Conservation (phyloP, 1,140 invertebrate species). For the Colletes gigas region DNA sequence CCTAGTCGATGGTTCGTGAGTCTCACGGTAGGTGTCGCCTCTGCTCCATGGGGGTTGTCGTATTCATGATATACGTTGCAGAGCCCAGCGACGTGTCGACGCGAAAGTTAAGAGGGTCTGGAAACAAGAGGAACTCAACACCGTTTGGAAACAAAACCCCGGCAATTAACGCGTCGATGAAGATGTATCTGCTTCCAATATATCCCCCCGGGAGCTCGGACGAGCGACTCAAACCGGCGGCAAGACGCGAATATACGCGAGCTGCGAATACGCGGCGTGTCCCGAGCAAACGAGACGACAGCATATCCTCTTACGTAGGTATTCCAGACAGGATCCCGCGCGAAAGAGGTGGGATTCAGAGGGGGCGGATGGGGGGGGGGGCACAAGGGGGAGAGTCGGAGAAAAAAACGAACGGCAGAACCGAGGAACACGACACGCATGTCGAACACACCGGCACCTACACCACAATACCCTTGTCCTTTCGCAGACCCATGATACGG, state of each 20-base stretch:
- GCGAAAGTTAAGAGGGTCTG: neutral
- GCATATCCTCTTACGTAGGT: slow-evolving; percentile 71
- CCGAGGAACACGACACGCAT: slow-evolving; percentile 46
- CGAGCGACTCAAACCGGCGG: neutral
- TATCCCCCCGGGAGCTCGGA: neutral
- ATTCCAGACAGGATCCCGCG: slow-evolving; percentile 66
- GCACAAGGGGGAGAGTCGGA: slow-evolving; percentile 4
- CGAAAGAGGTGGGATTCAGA: slow-evolving; percentile 17
- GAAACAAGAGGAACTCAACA: neutral
- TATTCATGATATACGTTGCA: too few species aligned
- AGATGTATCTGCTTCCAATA: slow-evolving; percentile 31
- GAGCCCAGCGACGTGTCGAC: too few species aligned
- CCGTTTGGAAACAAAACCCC: neutral
- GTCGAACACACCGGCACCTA: slow-evolving; percentile 50
- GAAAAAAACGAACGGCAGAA: neutral
- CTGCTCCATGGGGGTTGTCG: too few species aligned
- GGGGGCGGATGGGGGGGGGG: too few species aligned
- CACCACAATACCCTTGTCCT: slow-evolving; percentile 26
- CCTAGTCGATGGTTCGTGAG: too few species aligned
- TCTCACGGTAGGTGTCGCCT: too few species aligned
- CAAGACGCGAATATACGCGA: slow-evolving; percentile 7
- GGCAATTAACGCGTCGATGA: slow-evolving; percentile 37
- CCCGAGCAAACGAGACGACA: slow-evolving; percentile 66
- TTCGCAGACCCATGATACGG: slow-evolving; percentile 28
- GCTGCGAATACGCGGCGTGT: slow-evolving; percentile 37